A percentile compares a stretch with the other conserved stretches of the same genome.
These are phyloP conservation scores for Magallana gigas DNA, from an alignment of 1,140 invertebrate genomes.

Conservation along the genomic window DNA sequence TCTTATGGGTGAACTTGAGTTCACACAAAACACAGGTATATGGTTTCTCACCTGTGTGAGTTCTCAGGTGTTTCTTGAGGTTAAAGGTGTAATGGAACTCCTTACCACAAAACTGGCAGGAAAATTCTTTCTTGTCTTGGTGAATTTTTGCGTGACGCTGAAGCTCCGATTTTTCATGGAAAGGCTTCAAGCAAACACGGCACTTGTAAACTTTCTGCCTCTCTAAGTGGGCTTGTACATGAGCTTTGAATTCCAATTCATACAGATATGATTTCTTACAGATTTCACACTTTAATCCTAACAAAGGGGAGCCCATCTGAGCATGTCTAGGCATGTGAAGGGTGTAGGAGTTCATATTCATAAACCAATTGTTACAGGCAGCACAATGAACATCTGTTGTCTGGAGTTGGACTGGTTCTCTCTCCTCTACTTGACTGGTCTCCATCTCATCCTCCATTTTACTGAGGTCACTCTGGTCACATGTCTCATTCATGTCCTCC, in stretches of 20 bases:
- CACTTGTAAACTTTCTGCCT: not conserved
- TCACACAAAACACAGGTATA: constrained; percentile 78
- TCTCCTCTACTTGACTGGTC: constrained; percentile 9
- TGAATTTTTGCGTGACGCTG: constrained; percentile 46
- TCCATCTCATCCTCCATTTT: constrained; percentile 31
- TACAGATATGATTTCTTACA: not conserved
- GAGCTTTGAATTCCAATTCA: constrained; percentile 19
- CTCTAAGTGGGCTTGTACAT: constrained; percentile 4
- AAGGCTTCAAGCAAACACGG: constrained; percentile 7
- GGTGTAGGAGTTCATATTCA: not conserved
- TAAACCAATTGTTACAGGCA: constrained; percentile 10
- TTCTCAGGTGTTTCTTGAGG: constrained; percentile 72
- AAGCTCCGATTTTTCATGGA: not conserved
- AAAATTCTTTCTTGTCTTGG: constrained; percentile 60
- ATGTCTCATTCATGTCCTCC: constrained; percentile 26
- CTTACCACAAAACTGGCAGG: constrained; percentile 59
- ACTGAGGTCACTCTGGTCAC: constrained; percentile 6
- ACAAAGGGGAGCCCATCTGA: not conserved
- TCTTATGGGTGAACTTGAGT: constrained; percentile 42
- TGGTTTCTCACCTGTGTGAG: constrained; percentile 76
- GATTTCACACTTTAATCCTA: constrained; percentile 7
- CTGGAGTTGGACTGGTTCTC: not conserved
- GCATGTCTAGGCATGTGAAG: constrained; percentile 11
- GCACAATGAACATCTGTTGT: constrained; percentile 10
- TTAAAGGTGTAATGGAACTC: constrained; percentile 60